phyloP scores from a whole-genome alignment of 1,140 invertebrate genomes.

The Triops cancriformis region DNA sequence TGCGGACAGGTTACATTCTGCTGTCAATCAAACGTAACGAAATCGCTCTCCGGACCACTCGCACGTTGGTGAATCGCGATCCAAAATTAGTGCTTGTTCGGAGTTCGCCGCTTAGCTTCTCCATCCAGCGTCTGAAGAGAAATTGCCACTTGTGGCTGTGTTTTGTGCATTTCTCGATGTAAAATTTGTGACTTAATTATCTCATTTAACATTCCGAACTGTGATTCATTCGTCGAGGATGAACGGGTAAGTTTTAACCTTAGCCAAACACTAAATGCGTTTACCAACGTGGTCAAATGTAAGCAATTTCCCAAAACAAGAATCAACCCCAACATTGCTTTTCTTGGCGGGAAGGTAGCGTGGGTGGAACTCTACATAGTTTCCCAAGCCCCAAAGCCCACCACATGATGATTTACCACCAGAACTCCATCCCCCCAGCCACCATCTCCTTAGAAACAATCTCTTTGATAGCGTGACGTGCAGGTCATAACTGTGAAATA shows the following conservation, averaged over 20 bases:
- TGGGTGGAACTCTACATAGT: not conserved
- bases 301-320: not conserved
- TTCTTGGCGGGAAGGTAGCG: slow-evolving; percentile 12
- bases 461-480: no score
- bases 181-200: not conserved
- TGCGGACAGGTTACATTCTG: no score
- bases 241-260: not conserved
- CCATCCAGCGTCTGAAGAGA: not conserved
- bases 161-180: slow-evolving; percentile 5
- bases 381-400: no score
- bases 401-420: no score
- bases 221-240: not conserved
- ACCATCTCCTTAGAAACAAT: no score
- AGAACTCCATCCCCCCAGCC: no score
- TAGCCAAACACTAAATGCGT: not conserved
- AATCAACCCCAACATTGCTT: not conserved
- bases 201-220: not conserved
- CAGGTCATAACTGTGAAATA: no score
- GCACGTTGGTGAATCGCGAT: not conserved
- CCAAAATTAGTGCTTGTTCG: not conserved
- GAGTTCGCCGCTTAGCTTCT: not conserved
- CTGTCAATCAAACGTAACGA: no score
- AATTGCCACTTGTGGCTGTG: slow-evolving; percentile 3
- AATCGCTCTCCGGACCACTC: not conserved
- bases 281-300: not conserved